Evolutionary conservation across 2,888 invertebrate genomes (phyloP).

Genomic region (Prosopocoilus inquinatus): DNA sequence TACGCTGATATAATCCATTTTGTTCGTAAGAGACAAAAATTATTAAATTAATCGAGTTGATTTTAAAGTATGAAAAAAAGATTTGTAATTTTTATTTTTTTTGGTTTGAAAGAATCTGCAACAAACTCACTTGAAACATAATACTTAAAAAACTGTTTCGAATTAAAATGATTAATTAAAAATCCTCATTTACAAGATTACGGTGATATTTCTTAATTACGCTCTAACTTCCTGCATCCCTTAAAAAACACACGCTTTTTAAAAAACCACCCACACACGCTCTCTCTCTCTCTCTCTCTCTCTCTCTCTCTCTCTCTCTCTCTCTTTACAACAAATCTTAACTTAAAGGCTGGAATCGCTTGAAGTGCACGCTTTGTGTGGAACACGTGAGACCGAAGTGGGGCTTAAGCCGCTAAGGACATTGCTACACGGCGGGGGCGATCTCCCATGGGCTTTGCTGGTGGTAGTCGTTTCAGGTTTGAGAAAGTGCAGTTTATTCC

Average conservation of each 20-base stretch:
- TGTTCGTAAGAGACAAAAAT: too few species aligned
- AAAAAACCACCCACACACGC: too few species aligned
- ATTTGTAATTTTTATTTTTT: too few species aligned
- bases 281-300: neutral
- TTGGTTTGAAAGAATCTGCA: too few species aligned
- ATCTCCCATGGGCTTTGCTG: constrained; percentile 49
- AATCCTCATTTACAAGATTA: too few species aligned
- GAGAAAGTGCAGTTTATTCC: constrained; percentile 15
- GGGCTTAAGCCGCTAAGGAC: constrained; percentile 58
- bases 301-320: neutral
- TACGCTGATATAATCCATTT: too few species aligned
- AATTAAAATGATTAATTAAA: too few species aligned
- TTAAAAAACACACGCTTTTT: neutral
- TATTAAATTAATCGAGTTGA: too few species aligned
- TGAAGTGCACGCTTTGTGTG: constrained; percentile 28
- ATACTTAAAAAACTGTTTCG: too few species aligned
- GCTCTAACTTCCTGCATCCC: neutral
- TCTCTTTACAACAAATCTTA: constrained; percentile 9
- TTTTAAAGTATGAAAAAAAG: too few species aligned
- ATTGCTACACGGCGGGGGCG: constrained; percentile 57
- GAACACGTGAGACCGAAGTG: constrained; percentile 48
- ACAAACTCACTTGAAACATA: too few species aligned
- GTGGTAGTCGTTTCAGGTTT: constrained; percentile 25
- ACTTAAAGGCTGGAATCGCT: constrained; percentile 47
- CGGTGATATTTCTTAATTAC: too few species aligned